A percentile compares a stretch with the other conserved stretches of the same genome.
Evolutionary conservation across 1,140 invertebrate genomes (phyloP).

Genomic region (Lepidurus packardi): DNA sequence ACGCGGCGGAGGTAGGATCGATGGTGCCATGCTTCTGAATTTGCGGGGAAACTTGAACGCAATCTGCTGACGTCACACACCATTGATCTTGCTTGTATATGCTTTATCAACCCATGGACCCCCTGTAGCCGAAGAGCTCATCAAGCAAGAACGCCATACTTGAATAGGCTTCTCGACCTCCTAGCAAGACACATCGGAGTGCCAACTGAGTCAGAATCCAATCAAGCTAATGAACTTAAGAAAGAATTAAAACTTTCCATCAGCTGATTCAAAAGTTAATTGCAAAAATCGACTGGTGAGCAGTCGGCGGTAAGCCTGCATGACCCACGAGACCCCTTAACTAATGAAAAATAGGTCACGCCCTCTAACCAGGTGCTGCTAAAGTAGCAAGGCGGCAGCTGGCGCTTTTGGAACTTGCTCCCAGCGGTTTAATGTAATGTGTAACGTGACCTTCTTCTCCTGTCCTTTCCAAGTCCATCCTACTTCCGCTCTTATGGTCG

Average conservation of each 20-base stretch:
- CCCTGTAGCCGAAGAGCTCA: neutral
- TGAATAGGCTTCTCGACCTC: neutral
- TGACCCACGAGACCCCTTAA: too few relatives aligned
- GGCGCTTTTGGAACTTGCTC: neutral
- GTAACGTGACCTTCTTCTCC: neutral
- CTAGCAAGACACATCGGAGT: neutral
- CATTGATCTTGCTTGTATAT: neutral
- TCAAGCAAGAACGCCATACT: neutral
- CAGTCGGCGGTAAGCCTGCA: too few relatives aligned
- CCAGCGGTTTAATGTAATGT: neutral
- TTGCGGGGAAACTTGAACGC: neutral
- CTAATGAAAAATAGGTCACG: neutral
- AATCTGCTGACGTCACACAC: neutral
- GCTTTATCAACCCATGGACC: neutral
- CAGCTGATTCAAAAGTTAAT: neutral
- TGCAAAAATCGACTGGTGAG: neutral
- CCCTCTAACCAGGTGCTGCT: neutral
- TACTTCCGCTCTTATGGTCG: neutral
- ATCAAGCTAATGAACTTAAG: neutral
- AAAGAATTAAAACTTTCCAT: neutral
- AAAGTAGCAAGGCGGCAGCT: neutral
- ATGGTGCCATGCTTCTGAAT: constrained; percentile 3
- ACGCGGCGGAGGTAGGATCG: neutral
- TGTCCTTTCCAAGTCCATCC: neutral
- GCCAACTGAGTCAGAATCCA: neutral